A percentile compares a stretch with the other conserved stretches of the same genome.
Conservation (phyloP, 2,797 vertebrate species). For the Cynopterus sphinx region DNA sequence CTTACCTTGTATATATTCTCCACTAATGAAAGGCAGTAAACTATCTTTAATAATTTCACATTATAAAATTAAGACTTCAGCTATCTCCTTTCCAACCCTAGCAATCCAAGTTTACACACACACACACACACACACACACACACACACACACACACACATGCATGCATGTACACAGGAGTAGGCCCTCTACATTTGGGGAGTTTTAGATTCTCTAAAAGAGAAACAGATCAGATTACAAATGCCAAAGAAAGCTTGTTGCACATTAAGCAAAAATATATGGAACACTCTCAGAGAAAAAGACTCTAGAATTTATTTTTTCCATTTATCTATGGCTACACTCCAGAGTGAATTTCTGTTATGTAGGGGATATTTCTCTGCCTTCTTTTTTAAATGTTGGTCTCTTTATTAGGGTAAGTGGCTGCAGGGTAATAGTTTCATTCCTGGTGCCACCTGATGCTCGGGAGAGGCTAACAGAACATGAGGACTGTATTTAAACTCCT, state of each 20-base stretch:
- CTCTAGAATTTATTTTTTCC: neutral
- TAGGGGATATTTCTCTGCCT: neutral
- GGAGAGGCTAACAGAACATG: neutral
- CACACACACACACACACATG: neutral
- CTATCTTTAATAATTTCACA: neutral
- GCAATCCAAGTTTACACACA: neutral
- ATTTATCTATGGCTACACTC: neutral
- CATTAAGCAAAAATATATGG: neutral
- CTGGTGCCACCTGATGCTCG: neutral
- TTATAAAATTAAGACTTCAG: neutral
- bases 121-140: neutral
- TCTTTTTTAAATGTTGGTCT: neutral
- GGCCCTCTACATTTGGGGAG: neutral
- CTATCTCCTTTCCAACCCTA: neutral
- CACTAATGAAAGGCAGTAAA: neutral
- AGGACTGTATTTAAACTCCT: neutral
- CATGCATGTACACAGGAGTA: neutral
- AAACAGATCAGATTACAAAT: neutral
- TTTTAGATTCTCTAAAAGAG: neutral
- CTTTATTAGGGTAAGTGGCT: neutral
- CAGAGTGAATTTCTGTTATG: neutral
- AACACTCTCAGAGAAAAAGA: neutral
- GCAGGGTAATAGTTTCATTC: neutral
- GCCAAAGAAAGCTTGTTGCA: neutral
- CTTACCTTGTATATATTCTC: neutral